Evolutionary conservation across 2,797 vertebrate genomes (phyloP).

Genomic region (Poecilia picta): DNA sequence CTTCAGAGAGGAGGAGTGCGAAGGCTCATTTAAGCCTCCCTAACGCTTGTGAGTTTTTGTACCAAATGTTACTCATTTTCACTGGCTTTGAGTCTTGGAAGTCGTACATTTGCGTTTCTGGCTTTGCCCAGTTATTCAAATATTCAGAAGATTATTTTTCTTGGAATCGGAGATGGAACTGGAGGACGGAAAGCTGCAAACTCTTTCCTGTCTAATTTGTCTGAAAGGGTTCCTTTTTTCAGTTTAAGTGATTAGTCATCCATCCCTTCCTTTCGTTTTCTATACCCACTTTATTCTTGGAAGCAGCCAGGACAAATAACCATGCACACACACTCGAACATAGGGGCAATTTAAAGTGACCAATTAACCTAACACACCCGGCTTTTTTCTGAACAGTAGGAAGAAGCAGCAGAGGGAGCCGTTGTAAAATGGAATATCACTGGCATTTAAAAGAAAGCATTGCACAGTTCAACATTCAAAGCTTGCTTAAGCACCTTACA

Average conservation of each 20-base stretch:
- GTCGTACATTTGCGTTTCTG: constrained; percentile 43
- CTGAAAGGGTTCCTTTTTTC: neutral
- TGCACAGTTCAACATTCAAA: neutral
- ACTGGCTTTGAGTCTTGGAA: constrained; percentile 63
- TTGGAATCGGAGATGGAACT: constrained; percentile 43
- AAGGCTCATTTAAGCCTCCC: constrained; percentile 72
- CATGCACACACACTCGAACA: neutral
- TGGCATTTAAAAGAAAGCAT: neutral
- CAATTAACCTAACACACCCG: neutral
- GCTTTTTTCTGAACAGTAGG: neutral
- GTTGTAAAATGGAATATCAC: neutral
- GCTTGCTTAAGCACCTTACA: neutral
- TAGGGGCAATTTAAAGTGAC: constrained; percentile 1
- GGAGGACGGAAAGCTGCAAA: constrained; percentile 30
- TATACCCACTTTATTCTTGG: neutral
- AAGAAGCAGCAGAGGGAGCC: neutral
- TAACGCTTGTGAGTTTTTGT: constrained; percentile 68
- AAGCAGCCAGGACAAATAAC: neutral
- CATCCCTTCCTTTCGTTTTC: neutral
- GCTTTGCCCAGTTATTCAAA: constrained; percentile 56
- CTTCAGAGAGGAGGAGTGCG: constrained; percentile 69
- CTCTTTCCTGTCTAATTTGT: constrained; percentile 28
- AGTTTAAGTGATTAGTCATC: neutral
- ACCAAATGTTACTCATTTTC: constrained; percentile 74
- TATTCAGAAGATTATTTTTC: constrained; percentile 61